Evolutionary conservation across 1,140 invertebrate genomes (phyloP), one percentile per base, ranked within the genome.

Genomic region (Rhopalosiphum padi): DNA sequence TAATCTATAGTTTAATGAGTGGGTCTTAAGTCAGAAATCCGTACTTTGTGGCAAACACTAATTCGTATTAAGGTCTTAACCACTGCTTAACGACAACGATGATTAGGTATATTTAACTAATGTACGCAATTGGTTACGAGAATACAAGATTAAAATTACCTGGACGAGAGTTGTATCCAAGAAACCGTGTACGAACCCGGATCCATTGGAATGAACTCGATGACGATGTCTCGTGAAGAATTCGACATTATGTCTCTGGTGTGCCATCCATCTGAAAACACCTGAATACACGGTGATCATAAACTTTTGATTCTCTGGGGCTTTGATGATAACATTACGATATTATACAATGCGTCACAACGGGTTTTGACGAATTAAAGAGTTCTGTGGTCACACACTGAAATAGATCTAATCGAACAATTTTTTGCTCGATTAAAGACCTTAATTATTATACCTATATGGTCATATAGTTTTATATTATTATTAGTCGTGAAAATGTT

Each of bases 221-320:
- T 96, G 68, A 97, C 96, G 4, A 98, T 96, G 86, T 96, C 97
- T 93, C 97, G 95, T 1, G 97, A 96, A 60, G 94, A 96, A 96
- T 94, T 97, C 96, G 89, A 96, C 21, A 95, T 95, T 25, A 96
- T 94, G 25, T 94, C 95, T 95, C 95, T 96, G 53, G 96, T 95
- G 94, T 96, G 96, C 97, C 98, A 98, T 46, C 97, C 98, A 93
- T 97, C 97, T 87, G 97, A 98, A 95, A 98, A 98, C 85, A 98
- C 94, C 94, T 95, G 89, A 94, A 91, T 41, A 35, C n/a, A 82
- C 30, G 46, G 18, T 48, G n/a, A 77, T n/a, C 30, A 77, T 35
- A 18, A n/a, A 77, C 15, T 77, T 77, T 77, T 15, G 60, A 30
- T 77, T 77, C 60, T 77, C n/a, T 77, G 3, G n/a, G 60, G 4